Evolutionary conservation across 2,888 invertebrate genomes (phyloP).

Genomic region (Dicycla oo): DNA sequence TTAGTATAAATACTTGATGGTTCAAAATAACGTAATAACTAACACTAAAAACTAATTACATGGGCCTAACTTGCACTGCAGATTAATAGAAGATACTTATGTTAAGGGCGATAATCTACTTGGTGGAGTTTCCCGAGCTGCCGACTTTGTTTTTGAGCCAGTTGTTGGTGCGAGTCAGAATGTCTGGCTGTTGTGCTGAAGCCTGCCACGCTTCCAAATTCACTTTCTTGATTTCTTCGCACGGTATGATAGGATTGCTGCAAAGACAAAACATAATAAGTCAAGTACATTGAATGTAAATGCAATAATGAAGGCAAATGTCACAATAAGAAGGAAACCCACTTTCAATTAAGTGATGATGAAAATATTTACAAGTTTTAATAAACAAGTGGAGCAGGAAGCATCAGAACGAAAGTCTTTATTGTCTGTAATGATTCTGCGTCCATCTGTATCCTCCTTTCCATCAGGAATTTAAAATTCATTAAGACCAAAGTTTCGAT

Average conservation of each 20-base stretch:
- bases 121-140: slow-evolving; percentile 75
- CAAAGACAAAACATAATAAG: slow-evolving; percentile 62
- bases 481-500: slow-evolving; percentile 12
- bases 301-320: slow-evolving; percentile 22
- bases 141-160: slow-evolving; percentile 86
- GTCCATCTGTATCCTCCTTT: slow-evolving; percentile 30
- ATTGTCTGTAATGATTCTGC: slow-evolving; percentile 1
- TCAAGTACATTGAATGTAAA: background rate
- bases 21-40: slow-evolving; percentile 24
- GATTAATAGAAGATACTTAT: slow-evolving; percentile 39
- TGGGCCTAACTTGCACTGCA: slow-evolving; percentile 47
- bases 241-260: slow-evolving; percentile 89
- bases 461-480: slow-evolving; percentile 35
- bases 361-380: slow-evolving; percentile 19
- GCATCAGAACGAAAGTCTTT: slow-evolving; percentile 22
- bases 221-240: slow-evolving; percentile 87
- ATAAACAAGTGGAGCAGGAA: slow-evolving; percentile 44
- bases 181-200: slow-evolving; percentile 80
- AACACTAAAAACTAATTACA: slow-evolving; percentile 49
- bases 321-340: slow-evolving; percentile 38
- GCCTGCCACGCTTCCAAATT: slow-evolving; percentile 86
- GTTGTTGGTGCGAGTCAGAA: slow-evolving; percentile 85
- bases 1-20: slow-evolving; percentile 47
- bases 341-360: slow-evolving; percentile 34
- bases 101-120: slow-evolving; percentile 67